phyloP scores from a whole-genome alignment of 2,113 vertebrate species.

The Lamprologus tigripictilis region DNA sequence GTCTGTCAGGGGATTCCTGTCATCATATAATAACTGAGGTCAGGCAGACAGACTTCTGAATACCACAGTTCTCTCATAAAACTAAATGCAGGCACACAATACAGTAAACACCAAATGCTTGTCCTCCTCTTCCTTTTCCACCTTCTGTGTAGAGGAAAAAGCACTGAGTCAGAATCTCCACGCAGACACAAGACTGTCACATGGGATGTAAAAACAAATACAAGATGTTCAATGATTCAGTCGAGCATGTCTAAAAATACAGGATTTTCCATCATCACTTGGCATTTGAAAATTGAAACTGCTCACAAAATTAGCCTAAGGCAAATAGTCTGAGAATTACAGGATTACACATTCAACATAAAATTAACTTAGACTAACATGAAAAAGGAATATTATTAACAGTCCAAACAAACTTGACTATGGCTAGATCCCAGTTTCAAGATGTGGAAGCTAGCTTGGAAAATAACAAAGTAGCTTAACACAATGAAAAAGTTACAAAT shows the following conservation, averaged over 20 bases:
- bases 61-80: neutral
- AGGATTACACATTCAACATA: neutral
- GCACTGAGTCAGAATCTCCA: constrained; percentile 38
- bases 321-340: neutral
- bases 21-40: neutral
- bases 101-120: neutral
- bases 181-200: neutral
- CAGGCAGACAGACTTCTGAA: neutral
- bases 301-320: neutral
- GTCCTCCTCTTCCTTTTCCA: neutral
- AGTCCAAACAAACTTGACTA: neutral
- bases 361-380: neutral
- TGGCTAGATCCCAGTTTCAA: neutral
- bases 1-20: neutral
- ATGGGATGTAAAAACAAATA: neutral
- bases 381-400: neutral
- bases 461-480: neutral
- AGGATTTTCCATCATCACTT: neutral
- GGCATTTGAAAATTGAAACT: neutral
- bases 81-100: neutral
- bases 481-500: neutral
- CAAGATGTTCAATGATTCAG: neutral
- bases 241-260: neutral
- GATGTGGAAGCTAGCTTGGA: neutral
- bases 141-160: constrained; percentile 19